Conservation (phyloP, 1,140 invertebrate genomes). For the Calliopsis andreniformis region DNA sequence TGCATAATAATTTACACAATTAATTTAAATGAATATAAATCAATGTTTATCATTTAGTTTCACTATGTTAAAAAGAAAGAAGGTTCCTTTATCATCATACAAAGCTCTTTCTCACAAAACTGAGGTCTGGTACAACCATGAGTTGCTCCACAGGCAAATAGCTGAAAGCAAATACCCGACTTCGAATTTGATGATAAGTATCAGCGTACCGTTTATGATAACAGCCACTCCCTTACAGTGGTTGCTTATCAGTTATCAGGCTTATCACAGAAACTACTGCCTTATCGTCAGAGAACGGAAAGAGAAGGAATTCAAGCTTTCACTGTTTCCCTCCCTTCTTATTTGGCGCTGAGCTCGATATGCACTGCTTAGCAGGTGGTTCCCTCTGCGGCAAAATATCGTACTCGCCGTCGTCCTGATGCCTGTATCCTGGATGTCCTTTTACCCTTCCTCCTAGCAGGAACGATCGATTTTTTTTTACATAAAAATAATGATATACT, state of each 20-base stretch:
- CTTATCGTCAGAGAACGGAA: slow-evolving; percentile 74
- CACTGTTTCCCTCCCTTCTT: slow-evolving; percentile 62
- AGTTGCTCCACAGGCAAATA: not conserved
- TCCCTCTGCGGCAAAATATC: slow-evolving; percentile 64
- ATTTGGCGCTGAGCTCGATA: slow-evolving; percentile 74
- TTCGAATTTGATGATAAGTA: not conserved
- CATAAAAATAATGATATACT: not conserved
- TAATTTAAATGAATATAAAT: too few relatives aligned
- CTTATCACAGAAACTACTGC: slow-evolving; percentile 51
- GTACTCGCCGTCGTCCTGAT: slow-evolving; percentile 56
- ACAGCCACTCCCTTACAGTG: not conserved
- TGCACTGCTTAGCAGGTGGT: slow-evolving; percentile 68
- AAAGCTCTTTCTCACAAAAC: too few relatives aligned
- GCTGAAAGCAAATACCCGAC: not conserved
- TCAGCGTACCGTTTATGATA: not conserved
- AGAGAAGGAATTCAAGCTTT: slow-evolving; percentile 70
- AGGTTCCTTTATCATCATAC: too few relatives aligned
- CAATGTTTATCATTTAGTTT: too few relatives aligned
- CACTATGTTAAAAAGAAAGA: too few relatives aligned
- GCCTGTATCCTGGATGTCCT: slow-evolving; percentile 52
- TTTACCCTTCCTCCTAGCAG: slow-evolving; percentile 6
- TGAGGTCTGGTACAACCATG: too few relatives aligned
- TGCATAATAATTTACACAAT: too few relatives aligned
- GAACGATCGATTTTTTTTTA: not conserved
- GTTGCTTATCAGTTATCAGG: not conserved